phyloP scores from a whole-genome alignment of 2,888 invertebrate genomes.

The Beris chalybata region DNA sequence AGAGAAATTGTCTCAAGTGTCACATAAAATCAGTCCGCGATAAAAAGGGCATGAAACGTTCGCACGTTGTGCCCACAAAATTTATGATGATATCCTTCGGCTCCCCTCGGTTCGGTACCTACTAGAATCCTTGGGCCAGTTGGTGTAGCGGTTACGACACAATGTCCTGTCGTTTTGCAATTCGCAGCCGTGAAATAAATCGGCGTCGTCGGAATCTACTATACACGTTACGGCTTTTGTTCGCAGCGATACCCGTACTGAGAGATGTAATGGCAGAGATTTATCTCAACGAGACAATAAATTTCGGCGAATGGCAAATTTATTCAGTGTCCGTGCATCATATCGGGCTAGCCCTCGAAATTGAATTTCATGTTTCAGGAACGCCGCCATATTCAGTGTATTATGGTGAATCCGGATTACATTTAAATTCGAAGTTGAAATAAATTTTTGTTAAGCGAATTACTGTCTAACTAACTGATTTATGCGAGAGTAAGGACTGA shows the following conservation, averaged over 20 bases:
- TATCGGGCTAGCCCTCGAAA: not conserved
- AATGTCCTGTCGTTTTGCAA: not conserved
- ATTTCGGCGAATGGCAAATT: constrained; percentile 1
- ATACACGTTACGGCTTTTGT: constrained; percentile 2
- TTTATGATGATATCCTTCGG: constrained; percentile 14
- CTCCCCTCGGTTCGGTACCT: not conserved
- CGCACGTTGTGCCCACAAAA: constrained; percentile 17
- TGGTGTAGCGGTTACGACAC: too few relatives aligned
- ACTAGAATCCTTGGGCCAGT: too few relatives aligned
- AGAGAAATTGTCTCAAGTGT: constrained; percentile 27
- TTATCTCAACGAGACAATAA: constrained; percentile 21
- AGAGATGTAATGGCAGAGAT: constrained; percentile 12
- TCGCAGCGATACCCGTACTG: not conserved
- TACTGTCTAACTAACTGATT: too few relatives aligned
- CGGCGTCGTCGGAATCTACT: constrained; percentile 7
- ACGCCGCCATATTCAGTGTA: too few relatives aligned
- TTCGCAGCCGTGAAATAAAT: constrained; percentile 18
- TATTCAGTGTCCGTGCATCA: constrained; percentile 8
- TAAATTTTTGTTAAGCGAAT: too few relatives aligned
- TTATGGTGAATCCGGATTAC: too few relatives aligned
- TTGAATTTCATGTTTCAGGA: too few relatives aligned
- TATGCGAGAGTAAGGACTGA: too few relatives aligned
- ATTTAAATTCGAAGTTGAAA: too few relatives aligned
- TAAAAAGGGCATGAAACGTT: constrained; percentile 30
- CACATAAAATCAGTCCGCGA: constrained; percentile 26